Evolutionary conservation across 2,113 vertebrate genomes (phyloP), one percentile per base, ranked within the genome.

Genomic region (Anas platyrhynchos): DNA sequence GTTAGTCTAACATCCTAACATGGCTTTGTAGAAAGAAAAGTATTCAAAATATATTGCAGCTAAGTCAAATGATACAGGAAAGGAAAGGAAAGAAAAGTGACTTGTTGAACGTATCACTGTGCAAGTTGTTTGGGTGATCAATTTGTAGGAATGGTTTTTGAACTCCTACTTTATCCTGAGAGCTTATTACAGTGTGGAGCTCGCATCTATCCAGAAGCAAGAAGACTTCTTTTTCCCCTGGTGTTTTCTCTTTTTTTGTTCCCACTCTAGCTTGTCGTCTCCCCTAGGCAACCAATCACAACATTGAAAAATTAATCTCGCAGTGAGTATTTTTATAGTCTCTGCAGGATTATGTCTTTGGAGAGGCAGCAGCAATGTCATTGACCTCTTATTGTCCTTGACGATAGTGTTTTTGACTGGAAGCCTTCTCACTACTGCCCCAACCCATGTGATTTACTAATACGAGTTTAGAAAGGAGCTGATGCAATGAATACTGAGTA

Each of bases 251-350:
- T 68, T 95, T 25, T 88, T 88, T 34, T 74, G 38, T 29, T 63
- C 41, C 36, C 1, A 1, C n/a, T 63, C 43, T 58, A 88, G 76
- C 58, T 89, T 75, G 25, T 72, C 88, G 43, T 90, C 13, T 32
- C 32, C 36, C 6, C 32, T 23, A 58, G 56, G 65, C 38, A 93
- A 54, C 61, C 38, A 82, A 26, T 73, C 86, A n/a, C 68, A 69
- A 11, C n/a, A 54, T 73, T 86, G 77, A 74, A 78, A 96, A 91
- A 84, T 94, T 88, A 81, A 90, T 95, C 89, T 90, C 29, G 9
- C 36, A n/a, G 0, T 88, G 86, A 81, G 43, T 46, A 82, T 69
- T 54, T 86, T 86, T 38, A 69, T 75, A 43, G 76, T 48, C 48
- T 93, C 54, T 81, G 65, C 66, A 58, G 88, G 66, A 88, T 94